Evolutionary conservation across 2,888 invertebrate genomes (phyloP), one percentile per base, ranked within the genome.

Genomic region (Linnaemya vulpina): DNA sequence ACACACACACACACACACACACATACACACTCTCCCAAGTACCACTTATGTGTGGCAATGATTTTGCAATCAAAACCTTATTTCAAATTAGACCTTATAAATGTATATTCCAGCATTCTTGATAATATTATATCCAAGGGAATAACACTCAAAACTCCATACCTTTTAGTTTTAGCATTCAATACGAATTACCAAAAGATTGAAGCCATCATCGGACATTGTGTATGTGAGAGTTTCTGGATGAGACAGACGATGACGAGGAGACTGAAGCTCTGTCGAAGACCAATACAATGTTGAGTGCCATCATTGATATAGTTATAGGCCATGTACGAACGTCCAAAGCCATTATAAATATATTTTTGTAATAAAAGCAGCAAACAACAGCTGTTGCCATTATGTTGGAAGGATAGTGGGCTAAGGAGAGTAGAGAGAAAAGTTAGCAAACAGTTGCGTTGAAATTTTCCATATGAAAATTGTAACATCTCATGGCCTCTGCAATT

Each of bases 371-470:
- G 65, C 0, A 65, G 49, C 68, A 30, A 55, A 67, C 68, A 74
- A 40, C 85, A 85, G 78, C 77, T 85, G 85, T 79, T 85, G 63
- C 70, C 51, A 38, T 79, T 15, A 38, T 68, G 49, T 74, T 35
- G 65, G 58, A 35, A 40, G 20, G n/a, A n/a, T 22, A 7, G 15
- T 3, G 9, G 3, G 13, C 3, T 40, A 5, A 71, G 49, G 30
- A 82, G 49, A 30, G 11, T 15, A 25, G 82, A 4, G 3, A 0
- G 9, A 15, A 63, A 63, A 49, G 11, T 49, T 51, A 74, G 74
- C 70, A 65, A 53, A 3, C 11, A 8, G 3, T 38, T 35, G 11
- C 8, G 10, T 17, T 22, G 17, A 17, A n/a, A n/a, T n/a, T n/a
- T n/a, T n/a, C n/a, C n/a, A n/a, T n/a, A n/a, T n/a, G n/a, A n/a